Evolutionary conservation across 2,888 invertebrate species (phyloP).

Genomic region (Lycia hirtaria): DNA sequence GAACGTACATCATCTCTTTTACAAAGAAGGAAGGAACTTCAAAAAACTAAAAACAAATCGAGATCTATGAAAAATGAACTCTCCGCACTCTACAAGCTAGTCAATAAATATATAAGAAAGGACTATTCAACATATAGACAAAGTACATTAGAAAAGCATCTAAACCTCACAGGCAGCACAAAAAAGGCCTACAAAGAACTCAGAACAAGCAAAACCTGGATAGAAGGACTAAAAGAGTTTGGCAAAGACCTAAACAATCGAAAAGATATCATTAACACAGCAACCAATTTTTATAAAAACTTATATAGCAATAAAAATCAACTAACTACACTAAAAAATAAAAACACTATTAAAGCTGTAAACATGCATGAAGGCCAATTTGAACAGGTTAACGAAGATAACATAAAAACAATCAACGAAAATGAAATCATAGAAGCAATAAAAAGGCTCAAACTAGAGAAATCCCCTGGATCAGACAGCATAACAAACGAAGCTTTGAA

Average conservation of each 20-base stretch:
- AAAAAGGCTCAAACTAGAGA: constrained; percentile 22
- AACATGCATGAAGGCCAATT: too few species aligned
- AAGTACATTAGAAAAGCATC: constrained; percentile 13
- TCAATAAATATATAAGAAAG: constrained; percentile 21
- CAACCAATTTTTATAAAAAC: constrained; percentile 37
- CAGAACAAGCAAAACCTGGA: constrained; percentile 30
- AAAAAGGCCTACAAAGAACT: constrained; percentile 31
- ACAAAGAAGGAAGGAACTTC: constrained; percentile 31
- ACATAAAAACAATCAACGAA: background rate
- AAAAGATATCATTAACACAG: constrained; percentile 30
- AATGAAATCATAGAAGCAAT: constrained; percentile 29
- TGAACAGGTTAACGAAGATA: background rate
- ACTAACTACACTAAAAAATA: constrained; percentile 2
- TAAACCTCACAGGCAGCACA: constrained; percentile 12
- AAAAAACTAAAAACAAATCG: constrained; percentile 33
- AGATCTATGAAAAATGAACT: constrained; percentile 31
- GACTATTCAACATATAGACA: constrained; percentile 22
- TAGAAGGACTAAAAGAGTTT: constrained; percentile 25
- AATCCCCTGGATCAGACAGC: too few species aligned
- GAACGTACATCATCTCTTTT: constrained; percentile 24
- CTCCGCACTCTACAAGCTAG: too few species aligned
- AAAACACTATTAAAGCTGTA: too few species aligned
- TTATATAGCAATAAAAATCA: constrained; percentile 15
- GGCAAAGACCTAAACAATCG: background rate
- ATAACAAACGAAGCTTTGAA: constrained; percentile 30